Evolutionary conservation across 2,797 vertebrate genomes (phyloP).

Genomic region (Manis pentadactyla): DNA sequence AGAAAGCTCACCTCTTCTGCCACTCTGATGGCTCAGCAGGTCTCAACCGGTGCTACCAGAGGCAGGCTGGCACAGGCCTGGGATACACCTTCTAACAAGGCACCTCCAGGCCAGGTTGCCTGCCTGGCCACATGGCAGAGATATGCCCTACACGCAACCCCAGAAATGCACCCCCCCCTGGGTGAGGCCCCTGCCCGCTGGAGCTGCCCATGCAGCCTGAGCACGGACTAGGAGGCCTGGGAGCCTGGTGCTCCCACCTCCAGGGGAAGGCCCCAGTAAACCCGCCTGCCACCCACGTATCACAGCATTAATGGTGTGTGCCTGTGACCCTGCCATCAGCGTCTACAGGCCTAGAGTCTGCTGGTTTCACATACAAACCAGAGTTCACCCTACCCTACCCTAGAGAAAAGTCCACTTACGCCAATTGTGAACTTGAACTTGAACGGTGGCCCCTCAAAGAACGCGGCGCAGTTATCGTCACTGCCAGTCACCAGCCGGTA

Average conservation of each 20-base stretch:
- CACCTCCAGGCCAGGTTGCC: too few species aligned
- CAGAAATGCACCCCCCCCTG: accelerated
- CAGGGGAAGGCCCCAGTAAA: accelerated
- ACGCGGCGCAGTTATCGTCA: slow-evolving; percentile 92
- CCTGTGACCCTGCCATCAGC: too few species aligned
- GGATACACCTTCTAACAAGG: not conserved
- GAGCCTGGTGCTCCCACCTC: not conserved
- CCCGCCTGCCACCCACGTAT: accelerated
- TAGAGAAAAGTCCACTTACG: slow-evolving; percentile 86
- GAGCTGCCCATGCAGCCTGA: accelerated
- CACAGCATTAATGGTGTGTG: accelerated
- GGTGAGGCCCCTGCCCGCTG: not conserved
- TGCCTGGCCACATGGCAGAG: too few species aligned
- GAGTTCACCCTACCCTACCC: not conserved
- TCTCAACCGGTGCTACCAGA: not conserved
- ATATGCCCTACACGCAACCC: accelerated
- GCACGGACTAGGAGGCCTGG: accelerated
- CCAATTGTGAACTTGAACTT: slow-evolving; percentile 94
- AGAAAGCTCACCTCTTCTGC: not conserved
- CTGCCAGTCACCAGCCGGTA: slow-evolving; percentile 93
- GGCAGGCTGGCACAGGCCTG: not conserved
- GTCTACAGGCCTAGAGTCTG: not conserved
- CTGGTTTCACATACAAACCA: not conserved
- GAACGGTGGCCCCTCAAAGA: slow-evolving; percentile 96
- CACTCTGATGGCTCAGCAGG: not conserved